Conservation (phyloP, 2,797 vertebrate genomes). For the Heterohyrax brucei region DNA sequence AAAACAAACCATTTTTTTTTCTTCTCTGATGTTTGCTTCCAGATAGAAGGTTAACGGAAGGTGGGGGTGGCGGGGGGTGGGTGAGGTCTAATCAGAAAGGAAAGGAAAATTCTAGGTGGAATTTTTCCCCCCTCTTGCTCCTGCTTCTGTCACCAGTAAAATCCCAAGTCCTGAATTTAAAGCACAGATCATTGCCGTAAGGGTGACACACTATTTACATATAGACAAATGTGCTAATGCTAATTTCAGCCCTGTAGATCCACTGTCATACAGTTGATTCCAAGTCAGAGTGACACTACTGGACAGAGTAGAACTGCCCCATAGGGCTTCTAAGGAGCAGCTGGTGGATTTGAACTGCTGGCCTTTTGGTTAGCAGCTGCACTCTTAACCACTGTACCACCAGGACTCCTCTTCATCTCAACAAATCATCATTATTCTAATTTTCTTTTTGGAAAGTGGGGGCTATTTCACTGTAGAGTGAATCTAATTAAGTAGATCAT, state of each 20-base stretch:
- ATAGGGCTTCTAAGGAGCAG: no score
- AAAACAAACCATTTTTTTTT: slow-evolving; percentile 60
- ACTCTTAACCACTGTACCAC: no score
- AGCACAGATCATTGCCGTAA: not conserved
- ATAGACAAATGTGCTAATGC: not conserved
- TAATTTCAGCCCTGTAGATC: not conserved
- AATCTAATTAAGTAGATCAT: slow-evolving; percentile 58
- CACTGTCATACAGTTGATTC: no score
- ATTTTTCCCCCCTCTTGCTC: not conserved
- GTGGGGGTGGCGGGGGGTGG: no score
- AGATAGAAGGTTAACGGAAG: not conserved
- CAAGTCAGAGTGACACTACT: no score
- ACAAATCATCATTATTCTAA: slow-evolving; percentile 27
- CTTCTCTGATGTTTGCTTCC: not conserved
- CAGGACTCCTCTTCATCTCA: not conserved
- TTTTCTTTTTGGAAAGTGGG: slow-evolving; percentile 26
- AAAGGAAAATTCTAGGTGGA: not conserved
- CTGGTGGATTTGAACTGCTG: no score
- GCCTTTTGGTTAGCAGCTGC: no score
- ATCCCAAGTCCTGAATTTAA: slow-evolving; percentile 9
- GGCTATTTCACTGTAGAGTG: not conserved
- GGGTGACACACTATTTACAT: not conserved
- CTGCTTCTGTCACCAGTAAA: slow-evolving; percentile 1
- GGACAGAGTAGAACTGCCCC: no score
- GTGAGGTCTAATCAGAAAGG: not conserved